These are phyloP conservation scores for Leptoclinus maculatus DNA, from an alignment of 2,797 vertebrate genomes.

Conservation along the genomic window DNA sequence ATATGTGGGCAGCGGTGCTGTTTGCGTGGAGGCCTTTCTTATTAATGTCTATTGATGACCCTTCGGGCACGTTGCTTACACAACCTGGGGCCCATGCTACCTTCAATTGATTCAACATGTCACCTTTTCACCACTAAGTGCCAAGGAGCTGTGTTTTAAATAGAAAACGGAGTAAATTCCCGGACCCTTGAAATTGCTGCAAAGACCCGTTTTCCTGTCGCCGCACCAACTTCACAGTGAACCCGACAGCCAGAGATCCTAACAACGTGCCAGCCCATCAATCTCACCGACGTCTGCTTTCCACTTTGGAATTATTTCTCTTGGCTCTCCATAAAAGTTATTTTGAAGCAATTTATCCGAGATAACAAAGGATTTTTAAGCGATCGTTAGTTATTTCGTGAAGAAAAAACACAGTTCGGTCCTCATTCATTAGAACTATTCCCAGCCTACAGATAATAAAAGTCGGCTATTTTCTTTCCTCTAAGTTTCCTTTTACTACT, in stretches of 20 bases:
- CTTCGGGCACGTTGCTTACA: conserved; percentile 71
- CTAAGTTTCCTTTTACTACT: background rate
- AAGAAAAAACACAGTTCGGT: background rate
- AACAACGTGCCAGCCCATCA: conserved; percentile 47
- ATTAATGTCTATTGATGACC: conserved; percentile 75
- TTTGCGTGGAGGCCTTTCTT: conserved; percentile 50
- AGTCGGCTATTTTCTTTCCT: background rate
- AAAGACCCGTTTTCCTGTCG: conserved; percentile 43
- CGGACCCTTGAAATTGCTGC: conserved; percentile 51
- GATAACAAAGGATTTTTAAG: conserved; percentile 17
- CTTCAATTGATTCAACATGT: conserved; percentile 79
- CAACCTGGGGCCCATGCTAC: conserved; percentile 65
- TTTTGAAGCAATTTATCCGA: conserved; percentile 27
- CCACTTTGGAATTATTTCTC: conserved; percentile 36
- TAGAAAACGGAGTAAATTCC: conserved; percentile 62
- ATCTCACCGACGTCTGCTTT: conserved; percentile 62
- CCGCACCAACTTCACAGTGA: conserved; percentile 44
- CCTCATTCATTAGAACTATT: conserved; percentile 1
- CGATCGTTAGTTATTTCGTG: conserved; percentile 9
- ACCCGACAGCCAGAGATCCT: conserved; percentile 58
- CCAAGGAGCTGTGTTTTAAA: conserved; percentile 65
- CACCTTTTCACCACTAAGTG: conserved; percentile 72
- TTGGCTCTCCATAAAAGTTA: conserved; percentile 44
- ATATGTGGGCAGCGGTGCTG: conserved; percentile 42
- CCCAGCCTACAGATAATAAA: background rate